Evolutionary conservation across 2,888 invertebrate genomes (phyloP), one percentile per base, ranked within the genome.

Genomic region (Spisula solida): DNA sequence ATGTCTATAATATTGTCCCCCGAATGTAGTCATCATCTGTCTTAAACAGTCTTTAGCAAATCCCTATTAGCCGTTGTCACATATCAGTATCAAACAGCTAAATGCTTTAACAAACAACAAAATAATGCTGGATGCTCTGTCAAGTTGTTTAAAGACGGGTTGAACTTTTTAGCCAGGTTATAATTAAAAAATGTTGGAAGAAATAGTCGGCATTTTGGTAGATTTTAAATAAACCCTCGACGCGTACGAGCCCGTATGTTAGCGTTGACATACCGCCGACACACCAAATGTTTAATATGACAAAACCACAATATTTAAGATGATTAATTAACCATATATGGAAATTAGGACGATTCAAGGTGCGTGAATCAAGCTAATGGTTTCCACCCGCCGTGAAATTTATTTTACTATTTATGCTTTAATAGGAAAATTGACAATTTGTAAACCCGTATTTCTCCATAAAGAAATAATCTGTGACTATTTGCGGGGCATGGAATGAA

Each of bases 341-440:
- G 87, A 89, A 90, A 92, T 92, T 81, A 86, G 85, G 31, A 41
- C 31, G 51, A 55, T 56, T 85, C 86, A 87, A 70, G 81, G 81
- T 84, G 83, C 70, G 86, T 80, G 79, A 84, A 81, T 82, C 60
- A 29, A 79, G 79, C 85, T 90, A 92, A 90, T 90, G 82, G 86
- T 48, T 55, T 82, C 79, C 92, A 88, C 92, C 92, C 89, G 92
- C 90, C 90, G 90, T 88, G 90, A 90, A 88, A 89, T 90, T 90
- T 89, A 86, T 90, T 89, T 88, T 75, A 87, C 83, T 85, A 88
- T 92, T 90, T 89, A 89, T 88, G 88, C 88, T 89, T 86, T 88
- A 90, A 89, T 89, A 90, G 89, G 90, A 90, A 90, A 90, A 89
- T 86, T 88, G 88, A 79, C 90, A 92, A 92, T 92, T 92, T 92